A percentile compares a stretch with the other conserved stretches of the same genome.
These are phyloP conservation scores for Drosophila ironensis DNA, from an alignment of 1,140 invertebrate genomes.

Conservation along the genomic window DNA sequence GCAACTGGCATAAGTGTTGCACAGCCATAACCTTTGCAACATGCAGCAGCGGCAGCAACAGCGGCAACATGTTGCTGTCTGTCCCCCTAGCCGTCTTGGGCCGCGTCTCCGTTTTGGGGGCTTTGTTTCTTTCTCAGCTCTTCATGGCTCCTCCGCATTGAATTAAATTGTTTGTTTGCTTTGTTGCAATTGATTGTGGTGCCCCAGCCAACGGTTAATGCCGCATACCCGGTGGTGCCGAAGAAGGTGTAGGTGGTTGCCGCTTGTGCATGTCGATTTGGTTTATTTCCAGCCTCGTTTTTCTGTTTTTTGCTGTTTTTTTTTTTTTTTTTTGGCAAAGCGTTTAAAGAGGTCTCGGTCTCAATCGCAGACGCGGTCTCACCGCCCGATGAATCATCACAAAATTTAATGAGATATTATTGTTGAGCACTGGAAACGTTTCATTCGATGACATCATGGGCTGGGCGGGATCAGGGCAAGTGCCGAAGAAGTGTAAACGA, in stretches of 20 bases:
- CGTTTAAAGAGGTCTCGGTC: conserved; percentile 35
- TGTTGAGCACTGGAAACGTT: conserved; percentile 32
- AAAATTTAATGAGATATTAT: conserved; percentile 74
- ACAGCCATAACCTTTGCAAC: conserved; percentile 80
- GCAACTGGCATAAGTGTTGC: conserved; percentile 81
- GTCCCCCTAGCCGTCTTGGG: conserved; percentile 28
- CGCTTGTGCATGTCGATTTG: conserved; percentile 58
- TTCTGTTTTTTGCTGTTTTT: conserved; percentile 1
- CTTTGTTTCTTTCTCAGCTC: conserved; percentile 46
- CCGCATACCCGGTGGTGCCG: conserved; percentile 32
- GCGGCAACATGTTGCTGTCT: conserved; percentile 63
- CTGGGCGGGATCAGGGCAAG: neutral
- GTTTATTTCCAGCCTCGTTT: conserved; percentile 9
- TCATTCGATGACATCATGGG: conserved; percentile 60
- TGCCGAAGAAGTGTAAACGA: conserved; percentile 7
- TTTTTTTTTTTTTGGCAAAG: conserved; percentile 28
- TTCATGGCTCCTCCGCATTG: conserved; percentile 69
- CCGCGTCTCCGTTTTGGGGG: conserved; percentile 27
- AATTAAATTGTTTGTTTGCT: conserved; percentile 82
- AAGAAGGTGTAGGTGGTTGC: conserved; percentile 51
- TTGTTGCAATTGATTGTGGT: conserved; percentile 78
- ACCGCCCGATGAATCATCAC: conserved; percentile 64
- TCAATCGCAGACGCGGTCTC: conserved; percentile 16
- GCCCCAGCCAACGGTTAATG: conserved; percentile 75
- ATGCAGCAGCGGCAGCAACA: conserved; percentile 44